Percentiles rank a stretch among this genome's conserved stretches.
These are phyloP conservation scores for Nothobranchius kuhntae DNA, from an alignment of 2,113 vertebrate genomes.

Conservation along the genomic window DNA sequence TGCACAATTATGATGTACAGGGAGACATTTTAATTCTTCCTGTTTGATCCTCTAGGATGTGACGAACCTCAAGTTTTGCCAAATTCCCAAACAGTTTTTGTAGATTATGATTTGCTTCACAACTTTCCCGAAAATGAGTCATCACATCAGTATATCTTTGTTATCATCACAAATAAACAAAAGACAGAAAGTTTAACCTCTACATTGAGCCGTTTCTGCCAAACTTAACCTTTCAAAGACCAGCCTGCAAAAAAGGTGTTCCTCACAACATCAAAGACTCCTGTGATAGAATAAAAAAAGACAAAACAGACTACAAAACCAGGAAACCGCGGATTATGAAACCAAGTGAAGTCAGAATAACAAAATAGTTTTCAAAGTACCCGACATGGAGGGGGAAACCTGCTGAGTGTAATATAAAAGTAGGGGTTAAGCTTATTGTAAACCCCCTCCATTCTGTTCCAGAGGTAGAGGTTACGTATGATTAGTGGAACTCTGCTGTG, in stretches of 20 bases:
- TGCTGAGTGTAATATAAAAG: slow-evolving; percentile 85
- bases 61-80: too few species aligned
- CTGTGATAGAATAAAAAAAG: slow-evolving; percentile 37
- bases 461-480: slow-evolving; percentile 81
- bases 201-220: slow-evolving; percentile 19
- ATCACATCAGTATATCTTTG: too few species aligned
- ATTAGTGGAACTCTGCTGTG: slow-evolving; percentile 80
- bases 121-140: slow-evolving; percentile 64
- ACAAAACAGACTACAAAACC: slow-evolving; percentile 17
- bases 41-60: too few species aligned
- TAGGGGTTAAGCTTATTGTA: slow-evolving; percentile 87
- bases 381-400: slow-evolving; percentile 82
- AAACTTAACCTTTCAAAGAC: slow-evolving; percentile 33
- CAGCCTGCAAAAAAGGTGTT: slow-evolving; percentile 27
- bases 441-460: slow-evolving; percentile 81
- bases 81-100: too few species aligned
- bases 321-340: slow-evolving; percentile 77
- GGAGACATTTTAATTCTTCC: too few species aligned
- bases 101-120: slow-evolving; percentile 85
- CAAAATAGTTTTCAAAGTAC: slow-evolving; percentile 84
- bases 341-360: slow-evolving; percentile 79
- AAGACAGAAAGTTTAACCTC: slow-evolving; percentile 15
- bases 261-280: slow-evolving; percentile 62
- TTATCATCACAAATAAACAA: background rate
- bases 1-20: slow-evolving; percentile 88